Evolutionary conservation across 2,888 invertebrate genomes (phyloP).

Genomic region (Agrotis ipsilon): DNA sequence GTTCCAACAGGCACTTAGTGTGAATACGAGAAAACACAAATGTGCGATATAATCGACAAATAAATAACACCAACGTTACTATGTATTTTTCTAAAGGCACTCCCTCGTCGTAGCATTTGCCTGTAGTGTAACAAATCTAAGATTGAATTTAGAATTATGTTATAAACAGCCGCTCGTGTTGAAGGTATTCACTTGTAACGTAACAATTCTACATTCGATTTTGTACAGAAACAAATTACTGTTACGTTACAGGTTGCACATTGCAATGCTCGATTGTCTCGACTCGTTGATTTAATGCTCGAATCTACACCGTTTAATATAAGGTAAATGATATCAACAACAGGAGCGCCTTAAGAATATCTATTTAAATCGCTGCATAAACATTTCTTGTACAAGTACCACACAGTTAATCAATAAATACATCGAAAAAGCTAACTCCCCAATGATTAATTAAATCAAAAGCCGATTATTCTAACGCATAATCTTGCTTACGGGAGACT

Average conservation of each 20-base stretch:
- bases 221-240: too few species aligned
- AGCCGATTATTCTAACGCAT: conserved; percentile 14
- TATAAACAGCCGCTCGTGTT: too few species aligned
- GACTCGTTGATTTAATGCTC: too few species aligned
- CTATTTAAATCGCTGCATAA: conserved; percentile 14
- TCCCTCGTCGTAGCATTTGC: too few species aligned
- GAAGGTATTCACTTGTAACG: too few species aligned
- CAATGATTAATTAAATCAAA: conserved; percentile 3
- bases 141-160: too few species aligned
- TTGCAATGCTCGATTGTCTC: too few species aligned
- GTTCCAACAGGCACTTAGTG: conserved; percentile 76
- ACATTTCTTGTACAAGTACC: conserved; percentile 17
- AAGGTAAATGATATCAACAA: too few species aligned
- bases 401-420: conserved; percentile 7
- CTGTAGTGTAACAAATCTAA: too few species aligned
- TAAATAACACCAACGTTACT: not conserved
- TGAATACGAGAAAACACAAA: conserved; percentile 60
- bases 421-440: not conserved
- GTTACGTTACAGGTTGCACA: too few species aligned
- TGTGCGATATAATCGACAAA: conserved; percentile 27
- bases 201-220: too few species aligned
- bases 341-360: conserved; percentile 1
- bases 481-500: conserved; percentile 39
- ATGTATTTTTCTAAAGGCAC: not conserved
- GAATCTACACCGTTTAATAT: too few species aligned